These are phyloP conservation scores for Cloeon dipterum DNA, from an alignment of 2,888 invertebrate species.

Conservation along the genomic window DNA sequence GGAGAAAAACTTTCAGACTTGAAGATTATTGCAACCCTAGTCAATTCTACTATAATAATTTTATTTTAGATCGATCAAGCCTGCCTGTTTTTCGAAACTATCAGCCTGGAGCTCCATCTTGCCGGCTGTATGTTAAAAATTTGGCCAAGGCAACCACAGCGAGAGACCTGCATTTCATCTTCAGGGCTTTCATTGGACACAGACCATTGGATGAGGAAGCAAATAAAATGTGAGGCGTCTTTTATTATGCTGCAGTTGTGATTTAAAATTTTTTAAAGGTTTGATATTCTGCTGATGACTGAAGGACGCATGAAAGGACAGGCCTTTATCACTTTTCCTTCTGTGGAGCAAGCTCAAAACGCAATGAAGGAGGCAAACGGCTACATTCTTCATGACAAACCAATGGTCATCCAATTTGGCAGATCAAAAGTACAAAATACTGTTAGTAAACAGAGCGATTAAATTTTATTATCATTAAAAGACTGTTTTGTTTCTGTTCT, in stretches of 20 bases:
- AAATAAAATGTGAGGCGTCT: slow-evolving; percentile 14
- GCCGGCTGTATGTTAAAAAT: slow-evolving; percentile 82
- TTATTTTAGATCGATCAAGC: slow-evolving; percentile 33
- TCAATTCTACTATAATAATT: no score
- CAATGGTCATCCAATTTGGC: slow-evolving; percentile 77
- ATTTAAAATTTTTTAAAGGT: slow-evolving; percentile 16
- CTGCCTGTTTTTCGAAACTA: slow-evolving; percentile 73
- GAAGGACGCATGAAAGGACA: slow-evolving; percentile 94
- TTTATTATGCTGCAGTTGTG: background rate
- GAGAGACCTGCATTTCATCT: slow-evolving; percentile 52
- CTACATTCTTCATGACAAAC: slow-evolving; percentile 62
- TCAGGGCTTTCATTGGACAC: slow-evolving; percentile 35
- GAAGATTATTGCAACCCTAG: no score
- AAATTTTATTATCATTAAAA: no score
- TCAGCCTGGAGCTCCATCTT: slow-evolving; percentile 52
- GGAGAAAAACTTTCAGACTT: background rate
- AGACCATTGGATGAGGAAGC: slow-evolving; percentile 16
- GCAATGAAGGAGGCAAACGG: slow-evolving; percentile 75
- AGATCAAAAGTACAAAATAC: no score
- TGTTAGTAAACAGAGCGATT: no score
- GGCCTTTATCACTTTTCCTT: slow-evolving; percentile 70
- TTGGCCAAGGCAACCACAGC: slow-evolving; percentile 56
- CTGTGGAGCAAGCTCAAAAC: slow-evolving; percentile 36
- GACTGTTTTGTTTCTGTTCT: no score
- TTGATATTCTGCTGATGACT: slow-evolving; percentile 63